Evolutionary conservation across 2,888 invertebrate genomes (phyloP), one percentile per base, ranked within the genome.

Genomic region (Gibbula magus): DNA sequence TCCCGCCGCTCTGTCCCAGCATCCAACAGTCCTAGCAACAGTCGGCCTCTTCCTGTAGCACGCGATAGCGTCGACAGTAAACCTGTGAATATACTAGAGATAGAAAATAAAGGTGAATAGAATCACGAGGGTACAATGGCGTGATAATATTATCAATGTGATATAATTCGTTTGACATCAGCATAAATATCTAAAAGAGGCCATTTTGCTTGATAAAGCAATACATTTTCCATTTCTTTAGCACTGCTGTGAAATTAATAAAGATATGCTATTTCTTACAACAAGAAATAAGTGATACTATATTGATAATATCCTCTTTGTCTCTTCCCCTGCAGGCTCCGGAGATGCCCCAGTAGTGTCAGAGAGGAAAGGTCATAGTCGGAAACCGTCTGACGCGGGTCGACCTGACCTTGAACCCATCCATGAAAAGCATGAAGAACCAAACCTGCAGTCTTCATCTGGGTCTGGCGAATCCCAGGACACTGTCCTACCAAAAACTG

Each of bases 321-420:
- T 45, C 45, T 45, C 45, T 13, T 45, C 45, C 1, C 35, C 7
- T 3, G 35, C 25, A 39, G 54, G 70, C 5, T 45, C 77, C 0
- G 81, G 81, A 10, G 81, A 81, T 67, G 81, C 78, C 20, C 75
- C 75, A 1, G 53, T 32, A 16, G 18, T 67, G 8, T 67, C 70
- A 16, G 79, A 81, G 78, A 79, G 78, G 67, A 78, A 78, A 45
- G 56, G 73, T 56, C 84, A 82, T 75, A 81, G 80, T 0, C 77
- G 87, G 20, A 85, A 82, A 77, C 80, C 82, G 32, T 86, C 87
- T 10, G 85, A 86, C 70, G 79, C 82, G 53, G 82, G 79, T 32
- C 83, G 79, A n/a, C 81, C 80, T 51, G 87, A 88, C 25, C 83
- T 89, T 54, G 84, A 86, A 35, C 86, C 88, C 18, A 88, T 89